These are phyloP conservation scores for Drosophila tsacasi DNA, from an alignment of 1,140 invertebrate genomes.

Conservation along the genomic window DNA sequence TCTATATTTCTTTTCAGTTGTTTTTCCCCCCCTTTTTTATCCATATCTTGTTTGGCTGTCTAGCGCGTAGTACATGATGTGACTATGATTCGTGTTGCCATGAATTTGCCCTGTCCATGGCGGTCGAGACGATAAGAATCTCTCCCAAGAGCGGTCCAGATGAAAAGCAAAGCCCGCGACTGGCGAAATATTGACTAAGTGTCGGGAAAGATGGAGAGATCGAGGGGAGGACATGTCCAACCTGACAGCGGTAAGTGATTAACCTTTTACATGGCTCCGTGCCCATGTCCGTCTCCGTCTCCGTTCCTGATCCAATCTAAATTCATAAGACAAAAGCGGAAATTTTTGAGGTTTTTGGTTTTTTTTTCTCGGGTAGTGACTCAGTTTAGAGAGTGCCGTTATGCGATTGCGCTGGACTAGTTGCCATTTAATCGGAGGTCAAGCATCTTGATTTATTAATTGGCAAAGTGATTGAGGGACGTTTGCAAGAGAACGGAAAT, in stretches of 20 bases:
- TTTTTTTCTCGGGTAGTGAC: slow-evolving; percentile 25
- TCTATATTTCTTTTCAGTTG: slow-evolving; percentile 4
- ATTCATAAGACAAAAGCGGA: slow-evolving; percentile 52
- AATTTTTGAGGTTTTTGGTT: slow-evolving; percentile 16
- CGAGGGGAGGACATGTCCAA: slow-evolving; percentile 6
- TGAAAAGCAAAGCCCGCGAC: slow-evolving; percentile 45
- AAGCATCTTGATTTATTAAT: slow-evolving; percentile 48
- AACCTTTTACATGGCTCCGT: slow-evolving; percentile 47
- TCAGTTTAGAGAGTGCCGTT: slow-evolving; percentile 49
- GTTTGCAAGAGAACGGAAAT: background rate
- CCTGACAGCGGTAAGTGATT: slow-evolving; percentile 52
- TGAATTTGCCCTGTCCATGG: slow-evolving; percentile 53
- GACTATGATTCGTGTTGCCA: slow-evolving; percentile 53
- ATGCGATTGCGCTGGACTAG: slow-evolving; percentile 35
- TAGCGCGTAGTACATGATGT: slow-evolving; percentile 47
- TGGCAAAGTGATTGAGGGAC: slow-evolving; percentile 7
- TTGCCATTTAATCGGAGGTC: slow-evolving; percentile 47
- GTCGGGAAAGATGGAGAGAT: background rate
- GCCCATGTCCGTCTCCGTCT: slow-evolving; percentile 1
- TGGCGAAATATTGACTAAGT: slow-evolving; percentile 43
- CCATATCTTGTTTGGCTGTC: slow-evolving; percentile 48
- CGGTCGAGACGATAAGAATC: slow-evolving; percentile 49
- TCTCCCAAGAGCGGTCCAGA: slow-evolving; percentile 39
- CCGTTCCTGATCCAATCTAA: slow-evolving; percentile 40
- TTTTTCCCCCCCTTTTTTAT: background rate